Evolutionary conservation across 2,797 vertebrate genomes (phyloP), one percentile per base, ranked within the genome.

Genomic region (Tamandua tetradactyla): DNA sequence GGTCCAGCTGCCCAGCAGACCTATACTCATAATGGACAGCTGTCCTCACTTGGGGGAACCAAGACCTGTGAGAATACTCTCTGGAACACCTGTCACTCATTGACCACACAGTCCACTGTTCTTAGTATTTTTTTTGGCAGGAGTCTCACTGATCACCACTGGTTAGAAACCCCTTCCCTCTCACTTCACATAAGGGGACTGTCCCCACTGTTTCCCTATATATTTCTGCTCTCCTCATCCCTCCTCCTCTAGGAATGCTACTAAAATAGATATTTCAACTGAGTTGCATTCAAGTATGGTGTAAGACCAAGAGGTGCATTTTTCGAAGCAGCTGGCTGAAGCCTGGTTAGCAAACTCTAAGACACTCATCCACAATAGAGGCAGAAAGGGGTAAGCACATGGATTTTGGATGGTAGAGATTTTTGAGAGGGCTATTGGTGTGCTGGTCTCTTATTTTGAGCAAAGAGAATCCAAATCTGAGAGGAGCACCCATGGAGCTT

Each of bases 221-320:
- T 57, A 74, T 20, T 55, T 55, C 55, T 55, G 55, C 55, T 55
- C 20, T 15, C 9, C 25, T 95, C 55, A 64, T 87, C 22, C 6
- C 7, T 59, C 30, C 55, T 91, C 59, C 25, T 78, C 23, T 69
- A 92, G 35, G 23, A 93, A 64, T 57, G 5, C 30, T 62, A 82
- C 83, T 95, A 62, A 76, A 95, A 80, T 59, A 91, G 69, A 93
- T 71, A 93, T 68, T 92, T 80, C 69, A 91, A 25, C 42, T 80
- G 78, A 87, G 40, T 85, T 71, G 75, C 35, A 93, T 87, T 89
- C 32, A 81, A 84, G 40, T 87, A 68, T 89, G 64, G 42, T 87
- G 15, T 64, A 42, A 91, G 71, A 94, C 42, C 64, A 35, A 80
- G 44, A 78, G 40, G 23, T 74, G 14, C 27, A 12, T 71, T 86